Conservation (phyloP, 2,888 invertebrate species). For the Piscicola geometra region DNA sequence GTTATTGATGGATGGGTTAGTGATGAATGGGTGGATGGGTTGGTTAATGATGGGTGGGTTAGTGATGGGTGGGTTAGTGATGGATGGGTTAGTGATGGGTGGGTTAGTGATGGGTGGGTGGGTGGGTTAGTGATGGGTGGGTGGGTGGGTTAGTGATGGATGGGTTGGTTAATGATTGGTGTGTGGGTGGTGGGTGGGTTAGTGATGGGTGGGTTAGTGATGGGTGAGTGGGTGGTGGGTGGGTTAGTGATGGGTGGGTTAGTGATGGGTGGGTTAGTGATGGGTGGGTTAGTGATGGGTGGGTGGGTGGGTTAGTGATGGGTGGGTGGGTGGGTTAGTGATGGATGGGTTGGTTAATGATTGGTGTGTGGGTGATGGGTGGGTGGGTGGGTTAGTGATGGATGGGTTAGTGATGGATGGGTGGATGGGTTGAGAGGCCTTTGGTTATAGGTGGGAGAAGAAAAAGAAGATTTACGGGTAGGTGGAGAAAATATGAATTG, state of each 20-base stretch:
- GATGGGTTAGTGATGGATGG: not conserved
- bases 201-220: not conserved
- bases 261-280: too few species aligned
- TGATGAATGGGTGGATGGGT: too few species aligned
- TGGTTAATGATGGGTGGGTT: not conserved
- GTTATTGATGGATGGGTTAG: not conserved
- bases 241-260: too few species aligned
- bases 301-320: not conserved
- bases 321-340: too few species aligned
- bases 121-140: not conserved
- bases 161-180: too few species aligned
- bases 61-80: too few species aligned
- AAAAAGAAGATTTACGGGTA: not conserved
- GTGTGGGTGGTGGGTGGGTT: constrained; percentile 3
- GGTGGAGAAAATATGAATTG: not conserved
- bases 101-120: not conserved
- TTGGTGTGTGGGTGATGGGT: not conserved
- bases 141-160: too few species aligned
- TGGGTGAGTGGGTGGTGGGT: not conserved
- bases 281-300: too few species aligned
- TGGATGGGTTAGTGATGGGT: not conserved
- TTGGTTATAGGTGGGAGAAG: not conserved
- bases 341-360: not conserved
- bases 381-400: too few species aligned
- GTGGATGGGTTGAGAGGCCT: not conserved